Conservation (phyloP, 1,140 invertebrate genomes). For the Camponotus floridanus region DNA sequence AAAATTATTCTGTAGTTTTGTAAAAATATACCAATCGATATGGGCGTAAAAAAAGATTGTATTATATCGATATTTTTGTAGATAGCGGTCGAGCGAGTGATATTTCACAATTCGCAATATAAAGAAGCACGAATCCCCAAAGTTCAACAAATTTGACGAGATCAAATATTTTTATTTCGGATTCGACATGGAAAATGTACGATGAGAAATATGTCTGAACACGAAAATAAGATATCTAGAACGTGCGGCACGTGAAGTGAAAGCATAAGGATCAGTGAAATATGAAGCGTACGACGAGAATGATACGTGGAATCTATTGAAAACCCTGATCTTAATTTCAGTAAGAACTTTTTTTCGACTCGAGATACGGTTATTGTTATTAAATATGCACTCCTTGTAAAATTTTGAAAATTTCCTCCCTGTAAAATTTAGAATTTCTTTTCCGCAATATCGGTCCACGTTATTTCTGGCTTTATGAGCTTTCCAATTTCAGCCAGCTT, state of each 20-base stretch:
- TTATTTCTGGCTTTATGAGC: slow-evolving; percentile 33
- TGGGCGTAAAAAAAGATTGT: background rate
- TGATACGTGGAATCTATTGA: background rate
- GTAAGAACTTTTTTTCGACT: background rate
- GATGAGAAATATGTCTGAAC: slow-evolving; percentile 16
- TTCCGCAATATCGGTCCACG: slow-evolving; percentile 1
- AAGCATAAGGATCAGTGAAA: background rate
- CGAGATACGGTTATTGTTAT: background rate
- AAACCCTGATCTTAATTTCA: slow-evolving; percentile 17
- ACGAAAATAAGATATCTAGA: slow-evolving; percentile 32
- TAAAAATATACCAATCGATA: slow-evolving; percentile 25
- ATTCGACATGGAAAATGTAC: slow-evolving; percentile 3
- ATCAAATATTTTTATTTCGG: slow-evolving; percentile 30
- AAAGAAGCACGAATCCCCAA: background rate
- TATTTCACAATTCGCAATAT: slow-evolving; percentile 15
- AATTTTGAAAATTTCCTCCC: slow-evolving; percentile 9
- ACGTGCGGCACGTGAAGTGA: background rate
- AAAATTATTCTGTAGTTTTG: slow-evolving; percentile 21
- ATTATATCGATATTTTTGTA: background rate
- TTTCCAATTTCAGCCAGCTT: slow-evolving; percentile 28
- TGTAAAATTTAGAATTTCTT: slow-evolving; percentile 1
- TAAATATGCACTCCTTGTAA: no score
- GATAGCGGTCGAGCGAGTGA: background rate
- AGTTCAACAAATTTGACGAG: slow-evolving; percentile 40
- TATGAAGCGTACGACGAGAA: slow-evolving; percentile 6